Percentiles rank a stretch among this genome's conserved stretches.
phyloP scores from a whole-genome alignment of 2,888 invertebrate species.

The Pecten maximus region DNA sequence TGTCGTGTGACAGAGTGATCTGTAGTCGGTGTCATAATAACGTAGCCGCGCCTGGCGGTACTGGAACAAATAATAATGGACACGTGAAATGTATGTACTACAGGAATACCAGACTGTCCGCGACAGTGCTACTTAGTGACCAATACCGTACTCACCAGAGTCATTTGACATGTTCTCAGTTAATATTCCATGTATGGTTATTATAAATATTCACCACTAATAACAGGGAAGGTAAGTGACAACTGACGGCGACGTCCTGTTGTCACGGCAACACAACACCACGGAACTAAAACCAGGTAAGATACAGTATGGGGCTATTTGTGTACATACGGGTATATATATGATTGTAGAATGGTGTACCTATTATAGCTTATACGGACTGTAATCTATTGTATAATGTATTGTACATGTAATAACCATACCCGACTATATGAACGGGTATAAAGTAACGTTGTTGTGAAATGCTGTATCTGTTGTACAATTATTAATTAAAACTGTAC shows the following conservation, averaged over 20 bases:
- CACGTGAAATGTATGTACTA: not conserved
- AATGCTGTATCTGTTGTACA: no score
- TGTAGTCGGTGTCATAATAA: not conserved
- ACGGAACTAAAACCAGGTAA: not conserved
- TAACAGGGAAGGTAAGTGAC: not conserved
- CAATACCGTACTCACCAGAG: not conserved
- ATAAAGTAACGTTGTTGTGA: no score
- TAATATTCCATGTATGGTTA: not conserved
- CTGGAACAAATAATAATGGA: not conserved
- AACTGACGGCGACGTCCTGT: constrained; percentile 1
- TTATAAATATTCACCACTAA: not conserved
- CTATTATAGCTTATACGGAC: no score
- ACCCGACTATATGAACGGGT: no score
- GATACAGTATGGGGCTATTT: not conserved
- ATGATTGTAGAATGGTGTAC: no score
- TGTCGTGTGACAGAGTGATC: not conserved
- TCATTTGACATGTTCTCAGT: not conserved
- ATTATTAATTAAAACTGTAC: no score
- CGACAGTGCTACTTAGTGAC: not conserved
- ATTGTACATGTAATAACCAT: no score
- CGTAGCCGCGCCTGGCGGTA: not conserved
- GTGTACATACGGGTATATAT: no score
- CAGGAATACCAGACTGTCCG: not conserved
- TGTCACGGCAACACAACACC: not conserved
- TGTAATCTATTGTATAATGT: no score